Evolutionary conservation across 2,888 invertebrate genomes (phyloP).

Genomic region (Odontocolon sp.): DNA sequence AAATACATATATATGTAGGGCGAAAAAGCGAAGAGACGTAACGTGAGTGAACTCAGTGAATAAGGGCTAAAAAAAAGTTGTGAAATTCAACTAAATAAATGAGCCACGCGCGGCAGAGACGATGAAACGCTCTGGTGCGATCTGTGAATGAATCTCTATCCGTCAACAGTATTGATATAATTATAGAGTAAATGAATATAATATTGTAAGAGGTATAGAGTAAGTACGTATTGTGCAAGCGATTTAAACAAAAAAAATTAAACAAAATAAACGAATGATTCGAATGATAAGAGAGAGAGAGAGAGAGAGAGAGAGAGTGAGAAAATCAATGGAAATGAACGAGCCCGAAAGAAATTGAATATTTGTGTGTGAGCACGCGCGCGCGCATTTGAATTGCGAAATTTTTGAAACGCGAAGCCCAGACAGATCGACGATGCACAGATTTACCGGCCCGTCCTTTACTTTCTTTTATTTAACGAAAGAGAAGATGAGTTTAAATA

Average conservation of each 20-base stretch:
- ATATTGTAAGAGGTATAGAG: conserved; percentile 78
- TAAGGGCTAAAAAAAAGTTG: conserved; percentile 48
- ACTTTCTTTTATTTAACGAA: conserved; percentile 30
- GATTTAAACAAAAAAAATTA: conserved; percentile 65
- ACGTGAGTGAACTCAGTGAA: conserved; percentile 56
- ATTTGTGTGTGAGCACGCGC: conserved; percentile 39
- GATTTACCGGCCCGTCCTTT: conserved; percentile 22
- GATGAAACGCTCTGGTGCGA: conserved; percentile 76
- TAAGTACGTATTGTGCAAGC: conserved; percentile 78
- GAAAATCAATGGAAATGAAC: conserved; percentile 53
- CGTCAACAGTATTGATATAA: conserved; percentile 81
- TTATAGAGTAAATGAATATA: conserved; percentile 80
- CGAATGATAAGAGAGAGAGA: conserved; percentile 23
- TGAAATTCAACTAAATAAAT: conserved; percentile 60
- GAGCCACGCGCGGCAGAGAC: conserved; percentile 75
- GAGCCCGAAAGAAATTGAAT: conserved; percentile 49
- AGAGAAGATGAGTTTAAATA: background rate
- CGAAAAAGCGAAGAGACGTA: conserved; percentile 42
- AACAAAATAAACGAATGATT: conserved; percentile 8
- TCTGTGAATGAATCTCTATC: conserved; percentile 81
- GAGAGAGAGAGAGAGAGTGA: conserved; percentile 48
- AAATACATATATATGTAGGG: conserved; percentile 32
- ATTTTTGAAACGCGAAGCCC: conserved; percentile 29
- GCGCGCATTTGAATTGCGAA: conserved; percentile 37
- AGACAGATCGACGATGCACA: conserved; percentile 35